Percentiles rank a stretch among this genome's conserved stretches.
These are phyloP conservation scores for Macropus fuliginosus DNA, from an alignment of 2,797 vertebrate genomes.

Conservation along the genomic window DNA sequence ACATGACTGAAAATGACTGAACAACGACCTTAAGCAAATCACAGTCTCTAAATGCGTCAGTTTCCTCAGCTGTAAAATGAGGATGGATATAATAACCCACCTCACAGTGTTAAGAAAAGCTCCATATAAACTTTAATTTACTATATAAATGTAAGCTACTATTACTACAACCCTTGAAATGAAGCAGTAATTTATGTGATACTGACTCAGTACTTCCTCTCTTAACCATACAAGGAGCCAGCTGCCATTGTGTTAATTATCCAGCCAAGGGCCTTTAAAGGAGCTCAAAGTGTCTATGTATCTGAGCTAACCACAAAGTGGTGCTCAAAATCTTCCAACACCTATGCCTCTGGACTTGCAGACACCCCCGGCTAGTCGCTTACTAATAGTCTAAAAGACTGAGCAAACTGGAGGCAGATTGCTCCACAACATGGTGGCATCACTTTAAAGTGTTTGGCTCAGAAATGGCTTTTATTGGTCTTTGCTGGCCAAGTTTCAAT, in stretches of 20 bases:
- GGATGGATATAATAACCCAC: not conserved
- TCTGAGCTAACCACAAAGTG: not conserved
- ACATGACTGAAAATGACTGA: not conserved
- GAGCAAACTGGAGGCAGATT: not conserved
- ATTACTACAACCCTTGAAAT: not conserved
- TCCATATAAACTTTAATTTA: not conserved
- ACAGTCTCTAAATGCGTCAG: not conserved
- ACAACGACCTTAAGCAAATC: not conserved
- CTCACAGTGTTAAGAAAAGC: not conserved
- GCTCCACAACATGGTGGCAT: not conserved
- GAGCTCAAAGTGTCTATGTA: not conserved
- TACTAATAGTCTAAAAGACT: not conserved
- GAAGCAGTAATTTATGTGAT: not conserved
- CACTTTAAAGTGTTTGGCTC: not conserved
- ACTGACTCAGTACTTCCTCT: not conserved
- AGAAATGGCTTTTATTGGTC: not conserved
- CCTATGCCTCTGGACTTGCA: not conserved
- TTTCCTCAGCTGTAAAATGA: slow-evolving; percentile 16
- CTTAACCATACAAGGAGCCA: not conserved
- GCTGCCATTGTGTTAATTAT: not conserved
- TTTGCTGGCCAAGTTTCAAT: not conserved
- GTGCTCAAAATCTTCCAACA: not conserved
- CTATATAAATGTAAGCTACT: not conserved
- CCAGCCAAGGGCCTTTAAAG: not conserved
- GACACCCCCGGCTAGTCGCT: not conserved